phyloP scores from a whole-genome alignment of 2,888 invertebrate species.

The Lasioglossum zephyrum region DNA sequence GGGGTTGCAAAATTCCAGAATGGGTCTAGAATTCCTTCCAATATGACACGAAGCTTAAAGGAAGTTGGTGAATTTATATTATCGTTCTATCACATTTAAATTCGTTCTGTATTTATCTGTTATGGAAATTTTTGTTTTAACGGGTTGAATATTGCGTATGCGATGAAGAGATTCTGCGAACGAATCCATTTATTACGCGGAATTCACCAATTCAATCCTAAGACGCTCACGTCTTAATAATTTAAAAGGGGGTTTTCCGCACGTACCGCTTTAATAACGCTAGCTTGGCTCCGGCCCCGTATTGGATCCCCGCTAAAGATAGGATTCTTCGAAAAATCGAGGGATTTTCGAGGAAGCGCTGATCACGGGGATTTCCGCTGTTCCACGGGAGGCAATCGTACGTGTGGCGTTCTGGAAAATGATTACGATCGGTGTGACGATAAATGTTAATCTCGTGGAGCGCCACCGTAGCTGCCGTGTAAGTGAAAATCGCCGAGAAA shows the following conservation, averaged over 20 bases:
- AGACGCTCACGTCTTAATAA: slow-evolving; percentile 37
- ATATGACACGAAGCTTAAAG: neutral
- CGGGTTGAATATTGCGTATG: neutral
- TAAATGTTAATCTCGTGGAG: slow-evolving; percentile 52
- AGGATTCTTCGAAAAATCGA: slow-evolving; percentile 37
- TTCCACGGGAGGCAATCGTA: slow-evolving; percentile 30
- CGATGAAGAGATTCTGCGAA: neutral
- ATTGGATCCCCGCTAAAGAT: slow-evolving; percentile 43
- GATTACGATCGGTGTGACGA: slow-evolving; percentile 40
- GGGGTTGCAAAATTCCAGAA: neutral
- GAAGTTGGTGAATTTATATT: neutral
- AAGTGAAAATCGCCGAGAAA: slow-evolving; percentile 40
- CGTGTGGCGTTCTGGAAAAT: slow-evolving; percentile 40
- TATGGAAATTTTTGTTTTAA: neutral
- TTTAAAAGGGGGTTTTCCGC: slow-evolving; percentile 27
- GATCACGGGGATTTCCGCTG: slow-evolving; percentile 47
- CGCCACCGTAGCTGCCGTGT: slow-evolving; percentile 10
- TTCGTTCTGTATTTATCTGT: neutral
- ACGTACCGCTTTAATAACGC: slow-evolving; percentile 58
- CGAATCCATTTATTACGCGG: slow-evolving; percentile 2
- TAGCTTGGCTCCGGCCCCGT: slow-evolving; percentile 2
- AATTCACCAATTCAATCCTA: slow-evolving; percentile 24
- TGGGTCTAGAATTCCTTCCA: neutral
- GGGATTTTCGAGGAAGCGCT: slow-evolving; percentile 64
- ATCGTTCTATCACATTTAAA: neutral